These are phyloP conservation scores for Drosophila novamexicana DNA, from an alignment of 1,140 invertebrate species.

Conservation along the genomic window DNA sequence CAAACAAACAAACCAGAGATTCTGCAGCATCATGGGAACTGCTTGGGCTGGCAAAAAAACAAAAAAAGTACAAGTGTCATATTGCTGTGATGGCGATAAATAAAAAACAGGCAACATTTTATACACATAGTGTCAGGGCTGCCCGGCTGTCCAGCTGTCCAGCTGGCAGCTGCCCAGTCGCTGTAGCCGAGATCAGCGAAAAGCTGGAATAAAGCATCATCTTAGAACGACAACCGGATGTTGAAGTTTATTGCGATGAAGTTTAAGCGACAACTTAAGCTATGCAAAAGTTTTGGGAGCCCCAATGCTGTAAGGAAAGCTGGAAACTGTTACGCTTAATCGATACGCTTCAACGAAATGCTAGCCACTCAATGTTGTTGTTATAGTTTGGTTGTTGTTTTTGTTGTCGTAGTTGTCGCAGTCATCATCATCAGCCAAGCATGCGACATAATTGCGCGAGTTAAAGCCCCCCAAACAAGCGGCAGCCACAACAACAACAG, in stretches of 20 bases:
- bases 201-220: conserved; percentile 44
- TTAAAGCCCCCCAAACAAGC: conserved; percentile 66
- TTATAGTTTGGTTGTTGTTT: conserved; percentile 35
- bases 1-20: conserved; percentile 79
- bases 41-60: conserved; percentile 66
- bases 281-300: conserved; percentile 60
- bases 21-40: conserved; percentile 82
- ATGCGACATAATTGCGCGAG: conserved; percentile 84
- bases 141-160: conserved; percentile 25
- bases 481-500: conserved; percentile 40
- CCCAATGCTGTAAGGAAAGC: conserved; percentile 25
- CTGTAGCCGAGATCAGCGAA: conserved; percentile 66
- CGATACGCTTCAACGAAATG: conserved; percentile 76
- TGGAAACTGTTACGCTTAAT: conserved; percentile 65
- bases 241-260: conserved; percentile 64
- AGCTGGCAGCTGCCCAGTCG: conserved; percentile 51
- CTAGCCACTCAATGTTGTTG: conserved; percentile 47
- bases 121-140: conserved; percentile 49
- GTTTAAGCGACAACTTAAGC: conserved; percentile 40
- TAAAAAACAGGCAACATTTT: conserved; percentile 73
- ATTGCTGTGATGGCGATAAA: conserved; percentile 70
- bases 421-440: conserved; percentile 84
- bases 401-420: conserved; percentile 62
- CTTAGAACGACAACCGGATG: conserved; percentile 80
- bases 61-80: conserved; percentile 75